Percentiles rank a stretch among this genome's conserved stretches.
Evolutionary conservation across 2,797 vertebrate species (phyloP).

Genomic region (Pseudopleuronectes americanus): DNA sequence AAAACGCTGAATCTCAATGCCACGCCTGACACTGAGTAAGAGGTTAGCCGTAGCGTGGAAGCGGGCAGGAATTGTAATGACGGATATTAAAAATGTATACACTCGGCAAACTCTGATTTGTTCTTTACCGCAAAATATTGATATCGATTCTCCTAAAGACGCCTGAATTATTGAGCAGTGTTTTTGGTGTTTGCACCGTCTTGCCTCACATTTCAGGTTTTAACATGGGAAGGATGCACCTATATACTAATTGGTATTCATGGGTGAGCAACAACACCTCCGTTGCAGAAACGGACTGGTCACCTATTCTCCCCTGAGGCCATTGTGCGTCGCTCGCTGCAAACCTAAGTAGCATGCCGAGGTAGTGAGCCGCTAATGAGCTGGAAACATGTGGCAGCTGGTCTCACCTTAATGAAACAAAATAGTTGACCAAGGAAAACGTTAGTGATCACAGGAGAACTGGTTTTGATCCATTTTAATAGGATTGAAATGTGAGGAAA

Average conservation of each 20-base stretch:
- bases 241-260: slow-evolving; percentile 54
- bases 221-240: slow-evolving; percentile 31
- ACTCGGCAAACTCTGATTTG: neutral
- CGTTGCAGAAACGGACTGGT: slow-evolving; percentile 31
- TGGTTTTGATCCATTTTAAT: slow-evolving; percentile 34
- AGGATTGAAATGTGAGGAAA: neutral
- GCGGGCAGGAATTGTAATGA: slow-evolving; percentile 35
- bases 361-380: slow-evolving; percentile 64
- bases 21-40: slow-evolving; percentile 7
- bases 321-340: slow-evolving; percentile 41
- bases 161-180: neutral
- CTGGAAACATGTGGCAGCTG: slow-evolving; percentile 53
- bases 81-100: slow-evolving; percentile 30
- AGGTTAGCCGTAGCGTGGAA: slow-evolving; percentile 9
- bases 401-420: slow-evolving; percentile 52
- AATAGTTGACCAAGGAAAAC: slow-evolving; percentile 32
- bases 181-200: neutral
- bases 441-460: slow-evolving; percentile 25
- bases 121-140: slow-evolving; percentile 10
- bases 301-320: slow-evolving; percentile 57
- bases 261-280: slow-evolving; percentile 44
- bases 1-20: slow-evolving; percentile 12
- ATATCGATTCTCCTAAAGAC: slow-evolving; percentile 17
- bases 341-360: slow-evolving; percentile 59
- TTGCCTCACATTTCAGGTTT: slow-evolving; percentile 7